These are phyloP conservation scores for Typhlichthys subterraneus DNA, from an alignment of 2,797 vertebrate species.

Conservation along the genomic window DNA sequence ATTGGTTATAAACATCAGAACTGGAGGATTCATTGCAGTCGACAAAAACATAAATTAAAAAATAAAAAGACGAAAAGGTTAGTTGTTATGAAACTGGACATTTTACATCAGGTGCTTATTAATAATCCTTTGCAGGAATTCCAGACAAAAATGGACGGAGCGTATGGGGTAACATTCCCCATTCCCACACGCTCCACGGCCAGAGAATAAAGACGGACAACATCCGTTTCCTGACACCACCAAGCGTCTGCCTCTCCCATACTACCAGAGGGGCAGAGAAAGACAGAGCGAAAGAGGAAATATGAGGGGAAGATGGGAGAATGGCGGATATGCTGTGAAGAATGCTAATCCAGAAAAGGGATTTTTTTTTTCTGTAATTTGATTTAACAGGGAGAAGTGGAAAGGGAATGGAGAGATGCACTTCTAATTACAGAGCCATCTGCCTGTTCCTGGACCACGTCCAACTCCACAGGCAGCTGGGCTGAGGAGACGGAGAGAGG, in stretches of 20 bases:
- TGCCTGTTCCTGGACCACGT: constrained; percentile 87
- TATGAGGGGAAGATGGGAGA: constrained; percentile 66
- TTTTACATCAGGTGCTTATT: constrained; percentile 24
- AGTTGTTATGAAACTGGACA: constrained; percentile 18
- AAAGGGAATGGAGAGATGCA: constrained; percentile 86
- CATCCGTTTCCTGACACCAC: constrained; percentile 51
- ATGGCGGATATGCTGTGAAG: constrained; percentile 77
- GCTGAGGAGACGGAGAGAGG: constrained; percentile 76
- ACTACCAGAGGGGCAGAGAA: constrained; percentile 46
- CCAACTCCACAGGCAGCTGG: constrained; percentile 88
- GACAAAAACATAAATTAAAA: not conserved
- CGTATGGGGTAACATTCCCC: constrained; percentile 24
- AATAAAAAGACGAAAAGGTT: constrained; percentile 16
- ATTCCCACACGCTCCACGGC: constrained; percentile 20
- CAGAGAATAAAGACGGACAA: constrained; percentile 42
- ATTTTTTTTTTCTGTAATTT: constrained; percentile 88
- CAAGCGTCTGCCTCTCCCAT: constrained; percentile 47
- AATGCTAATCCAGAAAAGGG: constrained; percentile 86
- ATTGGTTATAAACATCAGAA: constrained; percentile 17
- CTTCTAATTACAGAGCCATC: constrained; percentile 89
- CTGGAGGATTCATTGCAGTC: constrained; percentile 16
- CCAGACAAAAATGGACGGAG: constrained; percentile 36
- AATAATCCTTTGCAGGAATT: constrained; percentile 23
- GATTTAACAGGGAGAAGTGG: constrained; percentile 89
- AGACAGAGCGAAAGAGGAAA: constrained; percentile 28